These are phyloP conservation scores for Hephaestus fuliginosus DNA, from an alignment of 2,797 vertebrate genomes.

Conservation along the genomic window DNA sequence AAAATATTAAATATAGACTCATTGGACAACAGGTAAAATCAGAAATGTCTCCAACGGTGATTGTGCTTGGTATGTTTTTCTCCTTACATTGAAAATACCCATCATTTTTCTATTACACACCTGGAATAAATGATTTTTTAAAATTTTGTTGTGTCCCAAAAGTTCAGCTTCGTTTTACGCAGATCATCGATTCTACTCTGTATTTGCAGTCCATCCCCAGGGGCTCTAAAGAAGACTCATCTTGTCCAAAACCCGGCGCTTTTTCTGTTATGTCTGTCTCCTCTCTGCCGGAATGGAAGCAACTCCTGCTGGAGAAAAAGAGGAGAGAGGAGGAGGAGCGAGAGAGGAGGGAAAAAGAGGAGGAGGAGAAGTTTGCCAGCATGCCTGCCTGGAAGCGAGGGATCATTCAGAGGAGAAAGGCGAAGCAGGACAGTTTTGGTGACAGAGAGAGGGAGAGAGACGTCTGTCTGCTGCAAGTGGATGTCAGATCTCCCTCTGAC, in stretches of 20 bases:
- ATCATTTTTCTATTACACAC: no score
- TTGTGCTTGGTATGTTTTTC: not conserved
- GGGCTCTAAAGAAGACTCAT: conserved; percentile 34
- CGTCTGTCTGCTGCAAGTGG: conserved; percentile 58
- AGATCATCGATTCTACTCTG: not conserved
- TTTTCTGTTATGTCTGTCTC: conserved; percentile 83
- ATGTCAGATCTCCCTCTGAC: conserved; percentile 62
- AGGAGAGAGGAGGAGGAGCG: conserved; percentile 90
- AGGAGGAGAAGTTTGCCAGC: conserved; percentile 89
- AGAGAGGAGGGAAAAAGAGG: conserved; percentile 87
- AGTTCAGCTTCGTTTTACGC: not conserved
- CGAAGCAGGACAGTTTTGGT: conserved; percentile 83
- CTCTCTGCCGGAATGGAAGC: conserved; percentile 92
- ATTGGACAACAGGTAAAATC: not conserved
- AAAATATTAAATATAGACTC: conserved; percentile 1
- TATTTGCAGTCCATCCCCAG: conserved; percentile 54
- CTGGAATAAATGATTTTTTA: no score
- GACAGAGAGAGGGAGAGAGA: conserved; percentile 76
- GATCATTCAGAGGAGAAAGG: conserved; percentile 90
- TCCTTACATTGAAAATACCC: not conserved
- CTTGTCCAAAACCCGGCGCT: conserved; percentile 30
- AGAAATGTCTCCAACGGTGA: not conserved
- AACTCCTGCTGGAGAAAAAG: conserved; percentile 91
- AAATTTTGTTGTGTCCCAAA: not conserved
- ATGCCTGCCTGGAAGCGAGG: conserved; percentile 94